A percentile compares a stretch with the other conserved stretches of the same genome.
Evolutionary conservation across 2,888 invertebrate species (phyloP).

Genomic region (Pollenia amentaria): DNA sequence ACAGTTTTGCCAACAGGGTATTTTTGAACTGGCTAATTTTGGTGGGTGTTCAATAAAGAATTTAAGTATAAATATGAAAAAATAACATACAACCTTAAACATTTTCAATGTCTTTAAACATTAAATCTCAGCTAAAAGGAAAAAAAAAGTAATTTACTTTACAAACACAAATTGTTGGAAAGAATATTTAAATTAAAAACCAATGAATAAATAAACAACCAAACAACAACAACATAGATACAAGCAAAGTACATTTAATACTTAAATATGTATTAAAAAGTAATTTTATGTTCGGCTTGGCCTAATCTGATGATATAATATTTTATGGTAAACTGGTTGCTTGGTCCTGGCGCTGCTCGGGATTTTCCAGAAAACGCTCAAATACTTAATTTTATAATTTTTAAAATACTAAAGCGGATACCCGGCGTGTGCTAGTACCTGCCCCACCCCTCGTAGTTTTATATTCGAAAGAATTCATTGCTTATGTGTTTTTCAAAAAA

Average conservation of each 20-base stretch:
- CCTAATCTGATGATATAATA: too few relatives aligned
- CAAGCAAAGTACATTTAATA: not conserved
- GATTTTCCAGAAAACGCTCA: too few relatives aligned
- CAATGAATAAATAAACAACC: slow-evolving; percentile 9
- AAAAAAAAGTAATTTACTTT: slow-evolving; percentile 11
- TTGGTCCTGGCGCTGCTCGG: too few relatives aligned
- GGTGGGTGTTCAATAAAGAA: slow-evolving; percentile 28
- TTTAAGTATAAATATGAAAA: not conserved
- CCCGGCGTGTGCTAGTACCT: too few relatives aligned
- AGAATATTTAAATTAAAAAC: slow-evolving; percentile 11
- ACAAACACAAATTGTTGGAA: not conserved
- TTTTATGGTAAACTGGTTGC: too few relatives aligned
- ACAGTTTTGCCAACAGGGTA: too few relatives aligned
- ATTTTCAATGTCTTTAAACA: slow-evolving; percentile 50
- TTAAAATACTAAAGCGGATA: too few relatives aligned
- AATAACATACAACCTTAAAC: slow-evolving; percentile 32
- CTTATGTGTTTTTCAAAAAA: too few relatives aligned
- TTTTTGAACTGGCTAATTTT: slow-evolving; percentile 32
- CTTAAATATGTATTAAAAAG: not conserved
- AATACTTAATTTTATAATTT: too few relatives aligned
- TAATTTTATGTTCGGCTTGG: not conserved
- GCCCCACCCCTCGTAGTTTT: too few relatives aligned
- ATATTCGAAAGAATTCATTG: too few relatives aligned
- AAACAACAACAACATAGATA: not conserved
- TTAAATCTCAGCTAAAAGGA: slow-evolving; percentile 43